Evolutionary conservation across 1,140 invertebrate genomes (phyloP).

Genomic region (Formica selysi): DNA sequence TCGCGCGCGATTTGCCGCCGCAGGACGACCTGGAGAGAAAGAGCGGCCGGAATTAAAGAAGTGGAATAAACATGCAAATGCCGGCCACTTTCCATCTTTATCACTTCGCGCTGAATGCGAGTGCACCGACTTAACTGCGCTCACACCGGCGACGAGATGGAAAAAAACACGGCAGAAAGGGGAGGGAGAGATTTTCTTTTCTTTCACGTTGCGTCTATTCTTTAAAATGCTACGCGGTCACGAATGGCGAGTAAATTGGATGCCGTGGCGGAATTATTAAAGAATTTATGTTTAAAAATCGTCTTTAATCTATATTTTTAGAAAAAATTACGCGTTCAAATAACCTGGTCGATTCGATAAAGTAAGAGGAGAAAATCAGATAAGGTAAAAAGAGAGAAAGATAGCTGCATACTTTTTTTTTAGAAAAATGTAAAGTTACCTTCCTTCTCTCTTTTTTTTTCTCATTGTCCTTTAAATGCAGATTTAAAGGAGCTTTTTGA

Average conservation of each 20-base stretch:
- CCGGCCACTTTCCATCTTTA: constrained; percentile 79
- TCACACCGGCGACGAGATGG: constrained; percentile 46
- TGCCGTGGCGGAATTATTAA: not conserved
- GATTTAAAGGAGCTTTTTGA: too few relatives aligned
- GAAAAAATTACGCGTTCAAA: not conserved
- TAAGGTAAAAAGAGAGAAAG: too few relatives aligned
- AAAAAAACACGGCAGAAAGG: not conserved
- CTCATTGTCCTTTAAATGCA: not conserved
- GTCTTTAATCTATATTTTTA: constrained; percentile 18
- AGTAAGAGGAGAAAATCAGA: too few relatives aligned
- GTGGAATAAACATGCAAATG: constrained; percentile 80
- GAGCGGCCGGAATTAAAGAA: constrained; percentile 74
- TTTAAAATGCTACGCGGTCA: constrained; percentile 26
- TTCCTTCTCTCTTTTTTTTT: too few relatives aligned
- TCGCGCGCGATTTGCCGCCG: not conserved
- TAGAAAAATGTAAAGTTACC: too few relatives aligned
- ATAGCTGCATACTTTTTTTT: too few relatives aligned
- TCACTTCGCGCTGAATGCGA: constrained; percentile 75
- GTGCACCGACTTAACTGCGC: constrained; percentile 59
- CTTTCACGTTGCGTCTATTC: constrained; percentile 14
- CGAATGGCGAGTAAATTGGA: constrained; percentile 30
- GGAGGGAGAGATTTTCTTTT: constrained; percentile 26
- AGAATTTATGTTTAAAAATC: constrained; percentile 22
- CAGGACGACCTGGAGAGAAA: not conserved
- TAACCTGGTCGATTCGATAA: too few relatives aligned